Evolutionary conservation across 1,140 invertebrate genomes (phyloP), one percentile per base, ranked within the genome.

Genomic region (Drosophila tsacasi): DNA sequence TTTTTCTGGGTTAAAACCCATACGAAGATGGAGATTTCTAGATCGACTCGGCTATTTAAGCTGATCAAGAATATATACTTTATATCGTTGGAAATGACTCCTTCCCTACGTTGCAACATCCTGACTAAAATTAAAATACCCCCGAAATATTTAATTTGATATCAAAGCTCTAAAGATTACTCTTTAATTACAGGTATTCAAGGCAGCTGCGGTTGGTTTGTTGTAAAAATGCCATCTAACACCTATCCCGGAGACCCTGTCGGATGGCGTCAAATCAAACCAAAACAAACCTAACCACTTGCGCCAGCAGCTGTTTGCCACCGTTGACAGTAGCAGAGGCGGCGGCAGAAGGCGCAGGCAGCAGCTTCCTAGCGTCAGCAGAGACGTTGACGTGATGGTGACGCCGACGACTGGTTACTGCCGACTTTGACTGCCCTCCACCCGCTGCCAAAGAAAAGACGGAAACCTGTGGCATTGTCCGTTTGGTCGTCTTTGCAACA

Each of bases 281-380:
- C 82, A 84, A 85, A 84, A 84, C 82, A 84, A 84, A 84, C 80
- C 80, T 73, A 82, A 57, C 71, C 67, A 77, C 74, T 55, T 58
- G 49, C 32, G 40, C 35, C 46, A 47, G n/a, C 65, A 60, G 57
- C 58, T 52, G 54, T 66, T 65, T 62, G 57, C 64, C 64, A 61
- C 46, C 37, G 67, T 39, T 52, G 69, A 68, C 78, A 81, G 54
- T 37, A 58, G 77, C 73, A 67, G 75, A 35, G 74, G 73, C 74
- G 71, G 47, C 19, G 52, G 71, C 71, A 73, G 69, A 49, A 50
- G 66, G 58, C 52, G 81, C 62, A 68, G 49, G 66, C 79, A 77
- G 82, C 83, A 85, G 83, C 75, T 78, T 85, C 82, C 82, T 49
- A 86, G 47, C 54, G 67, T 23, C 69, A 78, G 76, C 80, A 62